A percentile compares a stretch with the other conserved stretches of the same genome.
phyloP scores from a whole-genome alignment of 2,113 vertebrate species.

The Ptilorrhoa leucosticta region DNA sequence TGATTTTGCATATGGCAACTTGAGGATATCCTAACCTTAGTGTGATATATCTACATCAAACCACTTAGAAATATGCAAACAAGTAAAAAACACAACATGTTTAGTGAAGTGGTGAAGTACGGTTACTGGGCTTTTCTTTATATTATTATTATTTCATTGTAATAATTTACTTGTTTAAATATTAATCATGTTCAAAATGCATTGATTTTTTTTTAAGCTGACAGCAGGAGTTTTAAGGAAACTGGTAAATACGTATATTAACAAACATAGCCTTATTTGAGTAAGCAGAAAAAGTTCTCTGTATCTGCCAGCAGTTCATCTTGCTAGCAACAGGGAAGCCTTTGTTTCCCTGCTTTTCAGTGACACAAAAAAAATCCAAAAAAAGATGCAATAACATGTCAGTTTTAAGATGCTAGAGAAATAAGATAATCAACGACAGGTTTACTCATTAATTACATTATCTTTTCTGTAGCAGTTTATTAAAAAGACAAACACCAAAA shows the following conservation, averaged over 20 bases:
- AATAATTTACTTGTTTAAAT: not conserved
- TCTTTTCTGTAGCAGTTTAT: not conserved
- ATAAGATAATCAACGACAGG: not conserved
- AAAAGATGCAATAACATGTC: not conserved
- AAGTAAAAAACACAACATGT: not conserved
- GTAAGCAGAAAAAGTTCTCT: not conserved
- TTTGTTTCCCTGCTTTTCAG: not conserved
- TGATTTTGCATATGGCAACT: not conserved
- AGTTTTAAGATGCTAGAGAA: not conserved
- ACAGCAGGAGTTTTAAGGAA: not conserved
- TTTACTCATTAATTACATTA: not conserved
- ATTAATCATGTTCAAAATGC: not conserved
- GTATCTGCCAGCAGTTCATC: not conserved
- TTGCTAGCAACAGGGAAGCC: not conserved
- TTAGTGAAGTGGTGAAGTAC: not conserved
- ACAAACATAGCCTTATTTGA: not conserved
- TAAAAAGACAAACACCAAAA: not conserved
- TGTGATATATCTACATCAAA: not conserved
- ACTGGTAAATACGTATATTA: not conserved
- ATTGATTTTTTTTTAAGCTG: not conserved
- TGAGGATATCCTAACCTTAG: not conserved
- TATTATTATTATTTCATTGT: not conserved
- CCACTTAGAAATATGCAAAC: not conserved
- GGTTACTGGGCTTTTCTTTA: not conserved
- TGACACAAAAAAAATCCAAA: not conserved